phyloP scores from a whole-genome alignment of 2,797 vertebrate species.

The Eospalax fontanierii region DNA sequence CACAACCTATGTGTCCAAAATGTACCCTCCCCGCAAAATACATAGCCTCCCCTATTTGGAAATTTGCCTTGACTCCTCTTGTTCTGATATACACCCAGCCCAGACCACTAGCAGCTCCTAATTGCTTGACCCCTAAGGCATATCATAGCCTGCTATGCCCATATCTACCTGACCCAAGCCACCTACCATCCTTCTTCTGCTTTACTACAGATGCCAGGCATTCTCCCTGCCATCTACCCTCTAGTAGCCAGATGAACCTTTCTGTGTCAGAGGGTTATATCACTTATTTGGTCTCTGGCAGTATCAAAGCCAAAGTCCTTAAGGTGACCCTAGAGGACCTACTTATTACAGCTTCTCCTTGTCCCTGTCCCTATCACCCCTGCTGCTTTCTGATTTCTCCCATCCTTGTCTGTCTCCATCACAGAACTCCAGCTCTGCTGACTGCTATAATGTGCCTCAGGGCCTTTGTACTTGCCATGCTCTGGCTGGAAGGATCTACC shows the following conservation, averaged over 20 bases:
- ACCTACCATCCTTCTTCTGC: not conserved
- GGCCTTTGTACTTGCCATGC: not conserved
- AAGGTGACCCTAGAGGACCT: not conserved
- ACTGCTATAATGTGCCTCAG: not conserved
- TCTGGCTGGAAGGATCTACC: not conserved
- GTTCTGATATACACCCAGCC: too few relatives aligned
- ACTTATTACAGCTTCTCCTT: not conserved
- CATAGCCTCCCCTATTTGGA: too few relatives aligned
- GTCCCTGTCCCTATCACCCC: too few relatives aligned
- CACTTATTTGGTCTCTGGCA: not conserved
- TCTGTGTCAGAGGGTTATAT: fast-evolving
- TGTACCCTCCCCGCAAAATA: fast-evolving
- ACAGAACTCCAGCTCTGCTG: not conserved
- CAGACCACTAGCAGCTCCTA: not conserved
- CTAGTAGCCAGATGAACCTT: not conserved
- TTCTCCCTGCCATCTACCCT: not conserved
- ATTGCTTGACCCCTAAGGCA: not conserved
- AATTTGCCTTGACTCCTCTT: too few relatives aligned
- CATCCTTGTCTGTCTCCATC: not conserved
- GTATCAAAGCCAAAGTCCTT: not conserved
- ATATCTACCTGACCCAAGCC: too few relatives aligned
- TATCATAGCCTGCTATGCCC: too few relatives aligned
- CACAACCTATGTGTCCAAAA: too few relatives aligned
- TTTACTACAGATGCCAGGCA: not conserved
- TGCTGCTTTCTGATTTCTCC: not conserved